These are phyloP conservation scores for Cydia fagiglandana DNA, from an alignment of 1,140 invertebrate genomes.

Conservation along the genomic window DNA sequence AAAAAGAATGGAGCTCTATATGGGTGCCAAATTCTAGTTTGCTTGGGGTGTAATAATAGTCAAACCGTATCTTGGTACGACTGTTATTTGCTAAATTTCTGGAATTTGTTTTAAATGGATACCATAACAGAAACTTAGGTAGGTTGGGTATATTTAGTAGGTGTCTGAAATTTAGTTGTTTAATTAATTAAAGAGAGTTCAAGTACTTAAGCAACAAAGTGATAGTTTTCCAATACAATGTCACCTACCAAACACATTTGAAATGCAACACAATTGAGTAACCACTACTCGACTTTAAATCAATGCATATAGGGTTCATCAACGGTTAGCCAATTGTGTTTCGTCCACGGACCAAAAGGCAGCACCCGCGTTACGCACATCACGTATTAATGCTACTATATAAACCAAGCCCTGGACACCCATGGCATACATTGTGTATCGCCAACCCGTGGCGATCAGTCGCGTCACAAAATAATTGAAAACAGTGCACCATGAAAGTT, in stretches of 20 bases:
- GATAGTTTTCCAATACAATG: constrained; percentile 53
- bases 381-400: constrained; percentile 80
- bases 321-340: not conserved
- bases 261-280: constrained; percentile 54
- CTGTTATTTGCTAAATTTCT: no score
- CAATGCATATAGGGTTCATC: not conserved
- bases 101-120: no score
- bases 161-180: constrained; percentile 1
- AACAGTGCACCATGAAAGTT: constrained; percentile 71
- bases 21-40: no score
- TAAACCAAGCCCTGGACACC: constrained; percentile 74
- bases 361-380: constrained; percentile 63
- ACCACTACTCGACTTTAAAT: not conserved
- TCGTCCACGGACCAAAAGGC: constrained; percentile 51
- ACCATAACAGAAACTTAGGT: no score
- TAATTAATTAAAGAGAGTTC: constrained; percentile 33
- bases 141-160: no score
- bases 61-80: no score
- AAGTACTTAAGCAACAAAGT: constrained; percentile 45
- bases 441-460: constrained; percentile 66
- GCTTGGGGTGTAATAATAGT: no score
- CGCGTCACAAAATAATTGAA: constrained; percentile 53
- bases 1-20: no score
- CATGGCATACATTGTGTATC: constrained; percentile 74
- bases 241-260: constrained; percentile 56